Percentiles rank a stretch among this genome's conserved stretches.
These are phyloP conservation scores for Camponotus floridanus DNA, from an alignment of 1,140 invertebrate species.

Conservation along the genomic window DNA sequence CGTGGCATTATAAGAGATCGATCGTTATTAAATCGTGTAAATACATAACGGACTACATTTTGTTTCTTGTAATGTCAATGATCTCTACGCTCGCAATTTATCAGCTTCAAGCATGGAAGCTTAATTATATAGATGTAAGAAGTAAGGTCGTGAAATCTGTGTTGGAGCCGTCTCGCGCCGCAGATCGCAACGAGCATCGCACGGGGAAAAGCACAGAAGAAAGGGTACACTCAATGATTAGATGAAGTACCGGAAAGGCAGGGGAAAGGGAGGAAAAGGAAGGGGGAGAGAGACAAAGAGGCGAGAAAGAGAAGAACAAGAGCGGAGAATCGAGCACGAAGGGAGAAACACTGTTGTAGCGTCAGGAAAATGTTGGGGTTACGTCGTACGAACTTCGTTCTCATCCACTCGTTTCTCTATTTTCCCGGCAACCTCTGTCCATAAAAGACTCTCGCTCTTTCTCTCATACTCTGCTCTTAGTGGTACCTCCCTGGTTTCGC, in stretches of 20 bases:
- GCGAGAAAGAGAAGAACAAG: slow-evolving; percentile 62
- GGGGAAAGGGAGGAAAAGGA: slow-evolving; percentile 18
- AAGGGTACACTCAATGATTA: slow-evolving; percentile 69
- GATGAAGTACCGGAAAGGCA: slow-evolving; percentile 63
- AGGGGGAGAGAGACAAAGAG: slow-evolving; percentile 29
- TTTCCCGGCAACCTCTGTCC: slow-evolving; percentile 64
- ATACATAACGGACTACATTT: not conserved
- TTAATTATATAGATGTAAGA: slow-evolving; percentile 34
- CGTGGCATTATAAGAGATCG: not conserved
- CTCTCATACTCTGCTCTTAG: slow-evolving; percentile 41
- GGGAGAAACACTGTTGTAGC: slow-evolving; percentile 63
- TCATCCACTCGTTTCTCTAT: slow-evolving; percentile 68
- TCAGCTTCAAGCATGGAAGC: slow-evolving; percentile 1
- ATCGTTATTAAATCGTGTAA: not conserved
- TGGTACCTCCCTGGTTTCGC: slow-evolving; percentile 28
- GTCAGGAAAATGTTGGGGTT: slow-evolving; percentile 73
- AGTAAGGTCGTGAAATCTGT: slow-evolving; percentile 54
- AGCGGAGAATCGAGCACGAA: slow-evolving; percentile 57
- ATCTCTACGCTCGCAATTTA: not conserved
- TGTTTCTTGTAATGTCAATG: not conserved
- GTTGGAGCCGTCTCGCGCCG: slow-evolving; percentile 57
- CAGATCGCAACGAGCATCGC: slow-evolving; percentile 61
- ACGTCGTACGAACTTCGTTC: slow-evolving; percentile 65
- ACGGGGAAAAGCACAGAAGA: slow-evolving; percentile 65
- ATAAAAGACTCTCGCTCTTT: slow-evolving; percentile 65